Percentiles rank a stretch among this genome's conserved stretches.
Conservation (phyloP, 2,888 invertebrate genomes). For the Sinodicranocentrus sp. region DNA sequence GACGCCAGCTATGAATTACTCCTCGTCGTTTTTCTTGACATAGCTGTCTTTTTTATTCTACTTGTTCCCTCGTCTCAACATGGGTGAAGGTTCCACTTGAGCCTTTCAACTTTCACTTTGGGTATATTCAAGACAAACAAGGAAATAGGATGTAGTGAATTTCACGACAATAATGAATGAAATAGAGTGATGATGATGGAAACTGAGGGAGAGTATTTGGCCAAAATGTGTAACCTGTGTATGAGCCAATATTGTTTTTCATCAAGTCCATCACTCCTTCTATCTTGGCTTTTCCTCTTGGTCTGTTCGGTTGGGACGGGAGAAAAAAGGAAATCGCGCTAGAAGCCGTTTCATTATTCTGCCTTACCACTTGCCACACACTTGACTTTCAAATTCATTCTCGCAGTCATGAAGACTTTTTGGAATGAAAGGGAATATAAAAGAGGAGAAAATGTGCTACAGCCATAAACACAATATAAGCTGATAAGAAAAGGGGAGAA, state of each 20-base stretch:
- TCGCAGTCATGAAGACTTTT: background rate
- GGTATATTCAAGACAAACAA: slow-evolving; percentile 16
- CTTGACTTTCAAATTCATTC: slow-evolving; percentile 62
- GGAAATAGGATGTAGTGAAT: background rate
- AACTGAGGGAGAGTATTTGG: background rate
- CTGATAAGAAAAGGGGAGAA: no score
- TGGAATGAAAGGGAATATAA: no score
- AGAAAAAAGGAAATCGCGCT: slow-evolving; percentile 12
- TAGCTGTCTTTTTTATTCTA: background rate
- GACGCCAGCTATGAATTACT: slow-evolving; percentile 33
- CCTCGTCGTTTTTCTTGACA: background rate
- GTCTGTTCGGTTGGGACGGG: background rate
- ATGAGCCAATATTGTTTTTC: background rate
- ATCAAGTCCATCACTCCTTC: background rate
- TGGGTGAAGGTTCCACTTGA: slow-evolving; percentile 15
- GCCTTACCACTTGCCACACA: slow-evolving; percentile 53
- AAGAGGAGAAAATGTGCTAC: no score
- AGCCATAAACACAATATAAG: no score
- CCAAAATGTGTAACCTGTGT: no score
- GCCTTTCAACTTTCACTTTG: slow-evolving; percentile 36
- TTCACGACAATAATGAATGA: slow-evolving; percentile 36
- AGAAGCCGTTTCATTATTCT: slow-evolving; percentile 49
- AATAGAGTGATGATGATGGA: slow-evolving; percentile 13
- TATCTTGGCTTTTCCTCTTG: background rate
- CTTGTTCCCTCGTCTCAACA: background rate